Evolutionary conservation across 2,113 vertebrate species (phyloP).

Genomic region (Rhabdornis inornatus): DNA sequence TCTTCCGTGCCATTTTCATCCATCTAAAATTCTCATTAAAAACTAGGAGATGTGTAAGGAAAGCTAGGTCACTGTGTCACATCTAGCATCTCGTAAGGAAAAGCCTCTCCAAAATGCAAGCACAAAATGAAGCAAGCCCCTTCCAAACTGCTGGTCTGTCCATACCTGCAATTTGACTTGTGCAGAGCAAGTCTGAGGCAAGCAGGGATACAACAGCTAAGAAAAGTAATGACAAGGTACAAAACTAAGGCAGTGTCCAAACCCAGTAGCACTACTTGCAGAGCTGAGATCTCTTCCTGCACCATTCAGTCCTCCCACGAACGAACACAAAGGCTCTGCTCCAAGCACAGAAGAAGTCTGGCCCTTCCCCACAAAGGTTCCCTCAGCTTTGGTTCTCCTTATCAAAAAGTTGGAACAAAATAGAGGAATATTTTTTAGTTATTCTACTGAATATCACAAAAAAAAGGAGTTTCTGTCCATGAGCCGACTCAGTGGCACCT

Average conservation of each 20-base stretch:
- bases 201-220: not conserved
- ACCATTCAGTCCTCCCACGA: not conserved
- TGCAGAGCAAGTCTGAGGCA: not conserved
- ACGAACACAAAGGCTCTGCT: not conserved
- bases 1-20: not conserved
- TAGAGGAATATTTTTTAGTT: not conserved
- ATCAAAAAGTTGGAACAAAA: not conserved
- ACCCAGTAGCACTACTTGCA: not conserved
- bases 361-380: not conserved
- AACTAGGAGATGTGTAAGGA: not conserved
- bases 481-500: not conserved
- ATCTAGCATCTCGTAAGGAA: not conserved
- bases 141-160: not conserved
- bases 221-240: not conserved
- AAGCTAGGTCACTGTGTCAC: not conserved
- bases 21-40: not conserved
- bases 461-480: not conserved
- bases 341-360: not conserved
- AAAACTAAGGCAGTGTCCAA: not conserved
- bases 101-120: not conserved
- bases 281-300: not conserved
- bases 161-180: not conserved
- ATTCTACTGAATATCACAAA: not conserved
- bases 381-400: not conserved
- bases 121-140: rapidly evolving